Base-by-base conservation (phyloP, 2,113 vertebrate species). In the Hippocampus guttulatus region DNA sequence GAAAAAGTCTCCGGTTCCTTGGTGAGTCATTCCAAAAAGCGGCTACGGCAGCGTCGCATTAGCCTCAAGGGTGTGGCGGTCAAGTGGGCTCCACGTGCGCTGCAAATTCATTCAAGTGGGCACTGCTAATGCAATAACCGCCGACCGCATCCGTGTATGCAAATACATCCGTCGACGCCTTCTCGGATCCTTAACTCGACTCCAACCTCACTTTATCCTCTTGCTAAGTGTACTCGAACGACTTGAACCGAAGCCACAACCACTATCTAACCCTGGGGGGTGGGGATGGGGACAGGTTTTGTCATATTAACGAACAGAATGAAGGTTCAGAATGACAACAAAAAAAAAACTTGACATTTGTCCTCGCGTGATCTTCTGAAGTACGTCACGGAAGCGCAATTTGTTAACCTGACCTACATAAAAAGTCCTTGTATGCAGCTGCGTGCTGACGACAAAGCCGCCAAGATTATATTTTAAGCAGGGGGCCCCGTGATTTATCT, bases 341-440 rank as follows among this genome's bases (percentile, higher is more conserved):
- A 16, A 25, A 20, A 23, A 67, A 57, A 52, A 54, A 14, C 33
- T 57, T 23, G 18, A 68, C 58, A 51, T 58, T 33, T 67, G 64
- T 63, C 47, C 57, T 68, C 30, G 75, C 65, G 45, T 61, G 69
- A 73, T 69, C 70, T 64, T n/a, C 40, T 25, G 25, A 18, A 76
- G 49, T 72, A 70, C 54, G 45, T 77, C 68, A 66, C 74, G 52
- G 74, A 76, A 77, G 81, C 68, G 74, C 71, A 67, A 82, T 81
- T 69, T 81, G 78, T 90, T 68, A 84, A 80, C 78, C 57, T 79
- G 90, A 90, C 91, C 90, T 87, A 91, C 74, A 90, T 92, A 84
- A 75, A 38, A 81, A 78, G 69, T 84, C 81, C 84, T 83, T 91
- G 77, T 81, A 75, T 80, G 72, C 78, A 76, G 69, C 78, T 78